Conservation (phyloP, 2,888 invertebrate species). For the Strigamia crassipes region DNA sequence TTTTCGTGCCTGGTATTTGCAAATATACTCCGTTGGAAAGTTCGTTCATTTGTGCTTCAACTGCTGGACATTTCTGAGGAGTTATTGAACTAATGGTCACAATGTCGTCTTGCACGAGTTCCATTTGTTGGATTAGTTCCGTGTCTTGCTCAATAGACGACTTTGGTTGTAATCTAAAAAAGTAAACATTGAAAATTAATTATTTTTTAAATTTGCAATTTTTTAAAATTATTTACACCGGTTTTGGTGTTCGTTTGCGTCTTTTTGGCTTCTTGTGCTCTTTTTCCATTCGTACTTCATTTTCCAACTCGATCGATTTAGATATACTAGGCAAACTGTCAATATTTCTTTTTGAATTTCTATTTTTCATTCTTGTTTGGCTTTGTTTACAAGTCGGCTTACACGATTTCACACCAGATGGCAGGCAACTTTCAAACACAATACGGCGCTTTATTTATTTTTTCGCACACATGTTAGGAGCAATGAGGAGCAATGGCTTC, state of each 20-base stretch:
- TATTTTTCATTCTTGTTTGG: not conserved
- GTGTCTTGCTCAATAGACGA: not conserved
- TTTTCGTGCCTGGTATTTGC: not conserved
- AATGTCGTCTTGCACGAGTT: not conserved
- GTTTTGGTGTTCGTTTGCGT: not conserved
- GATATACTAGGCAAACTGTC: conserved; percentile 6
- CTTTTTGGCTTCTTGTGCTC: not conserved
- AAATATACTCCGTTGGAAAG: not conserved
- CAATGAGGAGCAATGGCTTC: not conserved
- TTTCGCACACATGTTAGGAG: not conserved
- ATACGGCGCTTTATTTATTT: no score
- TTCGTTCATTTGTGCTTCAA: not conserved
- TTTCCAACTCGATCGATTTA: not conserved
- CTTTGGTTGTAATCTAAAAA: not conserved
- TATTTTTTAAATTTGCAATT: not conserved
- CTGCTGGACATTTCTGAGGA: not conserved
- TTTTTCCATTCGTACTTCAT: not conserved
- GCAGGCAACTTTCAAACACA: no score
- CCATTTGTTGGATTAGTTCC: not conserved
- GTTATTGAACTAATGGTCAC: not conserved
- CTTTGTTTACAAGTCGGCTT: not conserved
- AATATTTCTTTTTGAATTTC: not conserved
- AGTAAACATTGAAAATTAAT: not conserved
- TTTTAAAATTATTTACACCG: not conserved
- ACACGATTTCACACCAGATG: not conserved